phyloP scores from a whole-genome alignment of 2,113 vertebrate species.

The Pteropus alecto region DNA sequence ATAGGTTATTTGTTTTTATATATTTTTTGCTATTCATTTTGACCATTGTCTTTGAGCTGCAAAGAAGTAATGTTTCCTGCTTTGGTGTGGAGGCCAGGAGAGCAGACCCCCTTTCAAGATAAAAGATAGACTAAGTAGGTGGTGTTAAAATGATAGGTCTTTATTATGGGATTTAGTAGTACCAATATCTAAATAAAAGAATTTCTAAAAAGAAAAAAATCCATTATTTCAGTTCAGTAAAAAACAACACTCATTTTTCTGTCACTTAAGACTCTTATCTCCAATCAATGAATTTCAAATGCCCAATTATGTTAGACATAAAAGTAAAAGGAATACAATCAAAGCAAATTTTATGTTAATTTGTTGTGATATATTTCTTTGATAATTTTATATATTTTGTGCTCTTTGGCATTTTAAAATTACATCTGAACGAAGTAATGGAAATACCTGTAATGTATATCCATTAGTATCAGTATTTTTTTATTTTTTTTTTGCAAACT shows the following conservation, averaged over 20 bases:
- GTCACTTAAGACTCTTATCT: background rate
- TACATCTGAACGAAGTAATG: background rate
- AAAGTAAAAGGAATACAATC: constrained; percentile 7
- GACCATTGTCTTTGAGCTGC: background rate
- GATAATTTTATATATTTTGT: background rate
- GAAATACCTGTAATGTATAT: background rate
- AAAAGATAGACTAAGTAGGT: background rate
- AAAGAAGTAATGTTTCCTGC: background rate
- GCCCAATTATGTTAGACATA: background rate
- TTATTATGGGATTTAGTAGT: background rate
- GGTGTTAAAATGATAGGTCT: background rate
- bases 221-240: background rate
- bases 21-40: background rate
- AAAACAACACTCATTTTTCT: background rate
- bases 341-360: background rate
- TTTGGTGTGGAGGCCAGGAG: background rate
- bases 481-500: background rate
- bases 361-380: background rate
- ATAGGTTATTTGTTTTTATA: background rate
- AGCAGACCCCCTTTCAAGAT: background rate
- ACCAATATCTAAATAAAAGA: background rate
- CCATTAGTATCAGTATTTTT: background rate
- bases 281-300: background rate
- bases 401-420: background rate
- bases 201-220: background rate